Percentiles rank a stretch among this genome's conserved stretches.
phyloP scores from a whole-genome alignment of 2,113 vertebrate species.

The Ariopsis seemanni region DNA sequence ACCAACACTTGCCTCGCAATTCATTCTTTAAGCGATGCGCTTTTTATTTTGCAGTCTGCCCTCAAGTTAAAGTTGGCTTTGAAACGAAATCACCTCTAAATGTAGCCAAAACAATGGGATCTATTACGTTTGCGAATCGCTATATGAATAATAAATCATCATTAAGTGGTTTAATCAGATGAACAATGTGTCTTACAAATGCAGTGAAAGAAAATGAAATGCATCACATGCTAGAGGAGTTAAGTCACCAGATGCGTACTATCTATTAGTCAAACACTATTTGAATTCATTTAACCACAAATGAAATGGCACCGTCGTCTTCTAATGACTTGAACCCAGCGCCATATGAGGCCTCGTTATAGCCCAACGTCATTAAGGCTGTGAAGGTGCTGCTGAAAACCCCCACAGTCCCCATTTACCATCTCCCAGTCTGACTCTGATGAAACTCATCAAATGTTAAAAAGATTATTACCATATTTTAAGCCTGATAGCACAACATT shows the following conservation, averaged over 20 bases:
- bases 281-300: constrained; percentile 20
- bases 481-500: background rate
- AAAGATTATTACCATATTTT: constrained; percentile 42
- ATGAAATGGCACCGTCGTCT: background rate
- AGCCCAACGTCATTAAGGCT: constrained; percentile 27
- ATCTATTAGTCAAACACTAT: background rate
- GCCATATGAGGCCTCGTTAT: constrained; percentile 46
- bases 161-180: constrained; percentile 26
- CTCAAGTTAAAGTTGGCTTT: background rate
- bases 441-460: constrained; percentile 42
- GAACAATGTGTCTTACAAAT: constrained; percentile 31
- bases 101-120: background rate
- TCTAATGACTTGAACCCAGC: constrained; percentile 34
- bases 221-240: background rate
- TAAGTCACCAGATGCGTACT: background rate
- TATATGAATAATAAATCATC: constrained; percentile 26
- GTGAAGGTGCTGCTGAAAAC: constrained; percentile 14
- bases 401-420: background rate
- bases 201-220: background rate
- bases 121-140: constrained; percentile 18
- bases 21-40: background rate
- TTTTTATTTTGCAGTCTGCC: background rate
- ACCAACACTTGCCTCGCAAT: background rate
- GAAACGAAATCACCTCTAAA: background rate
- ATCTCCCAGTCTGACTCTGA: constrained; percentile 16